A percentile compares a stretch with the other conserved stretches of the same genome.
These are phyloP conservation scores for Diarsia rubi DNA, from an alignment of 2,888 invertebrate species.

Conservation along the genomic window DNA sequence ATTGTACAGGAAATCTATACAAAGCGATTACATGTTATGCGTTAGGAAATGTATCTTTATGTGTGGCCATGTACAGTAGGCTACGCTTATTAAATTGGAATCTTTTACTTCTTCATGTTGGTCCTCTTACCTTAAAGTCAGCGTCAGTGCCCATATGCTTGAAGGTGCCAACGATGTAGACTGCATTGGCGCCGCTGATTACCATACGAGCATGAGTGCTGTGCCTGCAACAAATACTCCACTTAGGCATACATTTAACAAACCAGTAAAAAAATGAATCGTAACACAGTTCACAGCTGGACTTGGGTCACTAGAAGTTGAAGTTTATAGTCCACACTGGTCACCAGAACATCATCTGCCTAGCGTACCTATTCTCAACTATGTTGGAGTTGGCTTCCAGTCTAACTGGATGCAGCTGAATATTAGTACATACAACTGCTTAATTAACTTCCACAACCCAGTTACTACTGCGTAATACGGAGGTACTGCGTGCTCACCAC, in stretches of 20 bases:
- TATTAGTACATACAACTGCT: no score
- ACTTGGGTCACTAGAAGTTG: not conserved
- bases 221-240: slow-evolving; percentile 88
- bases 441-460: no score
- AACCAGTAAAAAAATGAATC: not conserved
- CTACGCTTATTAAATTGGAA: not conserved
- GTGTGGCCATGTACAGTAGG: not conserved
- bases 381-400: no score
- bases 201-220: slow-evolving; percentile 95
- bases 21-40: no score
- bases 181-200: slow-evolving; percentile 94
- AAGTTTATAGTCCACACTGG: not conserved
- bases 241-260: not conserved
- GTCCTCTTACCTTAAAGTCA: slow-evolving; percentile 93
- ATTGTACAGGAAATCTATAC: no score
- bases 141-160: slow-evolving; percentile 93
- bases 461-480: no score
- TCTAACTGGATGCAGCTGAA: no score
- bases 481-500: not conserved
- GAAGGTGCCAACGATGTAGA: slow-evolving; percentile 95
- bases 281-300: not conserved
- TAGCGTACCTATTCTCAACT: no score
- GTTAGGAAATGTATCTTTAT: no score
- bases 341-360: not conserved
- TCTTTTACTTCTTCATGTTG: not conserved